Base-by-base conservation (phyloP, 2,888 invertebrate genomes). In the Thymelicus lineola region DNA sequence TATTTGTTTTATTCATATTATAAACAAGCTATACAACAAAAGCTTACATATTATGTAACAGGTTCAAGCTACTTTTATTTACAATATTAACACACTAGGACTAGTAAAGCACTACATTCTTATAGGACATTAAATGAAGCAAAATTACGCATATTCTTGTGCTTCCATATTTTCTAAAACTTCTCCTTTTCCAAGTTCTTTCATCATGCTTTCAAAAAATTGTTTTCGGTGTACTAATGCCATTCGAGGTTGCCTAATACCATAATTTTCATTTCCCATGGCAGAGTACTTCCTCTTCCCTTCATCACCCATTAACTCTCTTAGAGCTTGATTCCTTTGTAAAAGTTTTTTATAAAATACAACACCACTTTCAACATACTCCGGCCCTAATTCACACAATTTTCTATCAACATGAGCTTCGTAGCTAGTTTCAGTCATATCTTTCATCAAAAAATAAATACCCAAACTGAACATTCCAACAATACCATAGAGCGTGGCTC, bases 271-370 rank as follows among this genome's bases (percentile, higher is more conserved):
- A 90, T 97, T 97, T 10, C 97, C 97, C 72, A 94, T 82, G 58
- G 92, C 94, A 45, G 95, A 96, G 81, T 95, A 97, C 63, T 94
- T 87, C 7, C 85, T 89, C 79, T 95, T 94, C 0, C 96, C 97
- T 60, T 94, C 89, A 20, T 84, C 82, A 0, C 96, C 96, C 89
- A 97, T 89, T 10, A 97, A 83, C 71, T 92, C 88, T 76, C 97
- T 91, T 17, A 97, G 84, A 0, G 97, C 97, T 78, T 95, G 94
- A 86, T 98, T 98, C 82, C 96, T 95, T 76, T 95, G 90, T 50
- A 97, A 82, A 36, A 95, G 82, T 88, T 97, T 97, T 36, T 95
- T 94, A 82, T 97, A 98, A 89, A 95, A 98, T 83, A 96, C 96
- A 42, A 95, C 89, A 4, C 97, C 98, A 60, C 97, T 97, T 81